Conservation (phyloP, 2,888 invertebrate species). For the Apoda limacodes region DNA sequence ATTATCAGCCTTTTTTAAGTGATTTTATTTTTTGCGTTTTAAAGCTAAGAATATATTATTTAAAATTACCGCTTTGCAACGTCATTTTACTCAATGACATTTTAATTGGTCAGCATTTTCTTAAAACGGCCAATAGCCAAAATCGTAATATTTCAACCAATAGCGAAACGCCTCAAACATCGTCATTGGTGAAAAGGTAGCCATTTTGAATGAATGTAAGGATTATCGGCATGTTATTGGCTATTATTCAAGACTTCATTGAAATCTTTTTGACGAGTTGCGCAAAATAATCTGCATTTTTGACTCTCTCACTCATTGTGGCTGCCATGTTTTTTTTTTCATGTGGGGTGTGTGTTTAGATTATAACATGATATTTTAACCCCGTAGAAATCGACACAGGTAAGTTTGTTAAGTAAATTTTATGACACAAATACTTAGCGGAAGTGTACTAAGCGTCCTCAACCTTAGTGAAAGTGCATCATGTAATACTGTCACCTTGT, state of each 20-base stretch:
- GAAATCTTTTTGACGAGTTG: constrained; percentile 29
- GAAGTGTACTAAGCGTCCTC: constrained; percentile 40
- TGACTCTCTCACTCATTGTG: constrained; percentile 54
- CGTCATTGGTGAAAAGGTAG: too few species aligned
- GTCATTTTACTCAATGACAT: too few species aligned
- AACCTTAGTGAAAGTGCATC: constrained; percentile 66
- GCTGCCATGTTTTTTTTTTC: constrained; percentile 85
- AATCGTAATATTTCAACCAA: too few species aligned
- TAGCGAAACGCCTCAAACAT: too few species aligned
- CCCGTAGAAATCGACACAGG: constrained; percentile 56
- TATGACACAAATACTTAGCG: constrained; percentile 31
- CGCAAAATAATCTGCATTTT: constrained; percentile 42
- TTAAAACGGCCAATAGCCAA: too few species aligned
- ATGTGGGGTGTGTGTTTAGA: constrained; percentile 74
- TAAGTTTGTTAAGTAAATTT: constrained; percentile 41
- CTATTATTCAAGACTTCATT: constrained; percentile 49
- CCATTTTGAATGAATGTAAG: constrained; percentile 52
- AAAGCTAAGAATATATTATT: too few species aligned
- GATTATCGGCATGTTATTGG: constrained; percentile 45
- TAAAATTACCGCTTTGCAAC: too few species aligned
- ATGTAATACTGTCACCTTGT: constrained; percentile 65
- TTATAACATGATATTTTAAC: constrained; percentile 59
- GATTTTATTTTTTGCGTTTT: too few species aligned
- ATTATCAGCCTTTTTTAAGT: too few species aligned
- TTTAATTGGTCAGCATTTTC: too few species aligned